Conservation (phyloP, 2,888 invertebrate genomes). For the Smittia aterrima region DNA sequence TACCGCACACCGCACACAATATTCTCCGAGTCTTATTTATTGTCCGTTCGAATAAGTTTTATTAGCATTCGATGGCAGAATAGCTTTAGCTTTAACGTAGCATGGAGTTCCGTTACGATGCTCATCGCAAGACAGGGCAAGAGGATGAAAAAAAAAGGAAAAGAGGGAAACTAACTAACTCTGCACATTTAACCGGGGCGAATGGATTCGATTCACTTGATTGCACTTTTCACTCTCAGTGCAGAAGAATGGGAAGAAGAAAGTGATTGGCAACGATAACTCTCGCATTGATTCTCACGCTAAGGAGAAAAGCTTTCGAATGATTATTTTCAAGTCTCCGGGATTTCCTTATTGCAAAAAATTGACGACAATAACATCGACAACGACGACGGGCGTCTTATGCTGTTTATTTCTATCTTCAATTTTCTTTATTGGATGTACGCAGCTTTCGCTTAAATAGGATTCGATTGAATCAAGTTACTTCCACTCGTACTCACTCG, state of each 20-base stretch:
- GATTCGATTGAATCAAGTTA: constrained; percentile 38
- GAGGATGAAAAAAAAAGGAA: too few species aligned
- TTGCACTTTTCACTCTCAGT: constrained; percentile 18
- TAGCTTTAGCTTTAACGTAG: not conserved
- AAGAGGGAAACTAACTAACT: not conserved
- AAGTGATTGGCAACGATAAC: not conserved
- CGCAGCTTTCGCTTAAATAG: constrained; percentile 29
- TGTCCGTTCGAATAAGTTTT: constrained; percentile 29
- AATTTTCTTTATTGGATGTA: constrained; percentile 12
- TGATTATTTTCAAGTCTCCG: too few species aligned
- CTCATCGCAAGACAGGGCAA: too few species aligned
- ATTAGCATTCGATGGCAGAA: constrained; percentile 13
- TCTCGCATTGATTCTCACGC: too few species aligned
- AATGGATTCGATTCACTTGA: constrained; percentile 33
- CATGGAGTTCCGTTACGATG: not conserved
- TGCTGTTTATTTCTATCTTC: not conserved
- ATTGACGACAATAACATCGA: constrained; percentile 36
- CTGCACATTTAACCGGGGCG: constrained; percentile 17
- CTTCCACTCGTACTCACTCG: constrained; percentile 13
- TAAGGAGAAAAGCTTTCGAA: too few species aligned
- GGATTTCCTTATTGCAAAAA: not conserved
- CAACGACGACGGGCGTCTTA: not conserved
- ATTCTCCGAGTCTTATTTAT: constrained; percentile 31
- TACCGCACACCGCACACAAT: constrained; percentile 17
- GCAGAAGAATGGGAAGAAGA: not conserved